Evolutionary conservation across 2,888 invertebrate species (phyloP).

Genomic region (Tiliacea citrago): DNA sequence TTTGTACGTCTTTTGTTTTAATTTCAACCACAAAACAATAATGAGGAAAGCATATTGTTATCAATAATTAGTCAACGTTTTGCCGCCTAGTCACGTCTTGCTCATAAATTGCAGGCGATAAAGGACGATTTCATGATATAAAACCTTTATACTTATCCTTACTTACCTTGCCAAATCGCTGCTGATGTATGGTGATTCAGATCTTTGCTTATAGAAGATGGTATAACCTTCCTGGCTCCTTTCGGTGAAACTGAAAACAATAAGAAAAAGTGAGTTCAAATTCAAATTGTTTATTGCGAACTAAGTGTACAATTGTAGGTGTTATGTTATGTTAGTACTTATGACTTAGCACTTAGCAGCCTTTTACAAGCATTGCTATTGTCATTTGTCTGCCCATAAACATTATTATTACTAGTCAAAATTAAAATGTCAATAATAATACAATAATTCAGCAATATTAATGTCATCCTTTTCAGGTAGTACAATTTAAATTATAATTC

Average conservation of each 20-base stretch:
- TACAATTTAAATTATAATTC: no score
- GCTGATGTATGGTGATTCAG: background rate
- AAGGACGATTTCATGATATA: background rate
- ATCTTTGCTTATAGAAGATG: conserved; percentile 11
- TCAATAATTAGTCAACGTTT: background rate
- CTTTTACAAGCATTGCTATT: no score
- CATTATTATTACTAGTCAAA: no score
- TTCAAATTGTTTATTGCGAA: no score
- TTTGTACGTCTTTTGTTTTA: conserved; percentile 7
- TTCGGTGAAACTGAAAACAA: conserved; percentile 29
- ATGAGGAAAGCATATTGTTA: background rate
- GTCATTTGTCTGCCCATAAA: no score
- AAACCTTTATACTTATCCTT: background rate
- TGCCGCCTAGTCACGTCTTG: background rate
- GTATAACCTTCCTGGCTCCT: conserved; percentile 18
- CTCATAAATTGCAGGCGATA: conserved; percentile 20
- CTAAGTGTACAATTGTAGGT: no score
- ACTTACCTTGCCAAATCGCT: conserved; percentile 35
- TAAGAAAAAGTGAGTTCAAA: background rate
- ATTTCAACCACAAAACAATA: background rate
- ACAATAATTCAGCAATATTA: no score
- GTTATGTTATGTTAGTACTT: no score
- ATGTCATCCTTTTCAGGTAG: no score
- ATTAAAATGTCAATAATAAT: no score
- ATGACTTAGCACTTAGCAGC: no score